phyloP scores from a whole-genome alignment of 30 jellyfish, hydroid and myxozoan species.

The Rhopilema esculentum region DNA sequence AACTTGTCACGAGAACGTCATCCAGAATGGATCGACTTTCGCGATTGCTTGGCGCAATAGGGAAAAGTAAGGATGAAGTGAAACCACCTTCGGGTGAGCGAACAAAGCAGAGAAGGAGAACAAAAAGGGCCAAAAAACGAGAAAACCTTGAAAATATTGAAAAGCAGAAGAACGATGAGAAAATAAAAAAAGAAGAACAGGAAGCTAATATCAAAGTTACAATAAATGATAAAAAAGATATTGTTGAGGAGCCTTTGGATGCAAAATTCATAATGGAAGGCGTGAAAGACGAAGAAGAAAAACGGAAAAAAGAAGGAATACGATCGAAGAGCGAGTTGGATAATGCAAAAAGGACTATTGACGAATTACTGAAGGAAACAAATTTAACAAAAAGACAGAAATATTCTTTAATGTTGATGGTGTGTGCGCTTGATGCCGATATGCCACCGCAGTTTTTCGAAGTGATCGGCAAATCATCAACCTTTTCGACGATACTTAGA shows the following conservation, averaged over 20 bases:
- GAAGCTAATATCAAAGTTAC: not conserved
- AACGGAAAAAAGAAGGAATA: not conserved
- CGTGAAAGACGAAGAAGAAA: conserved; percentile 22
- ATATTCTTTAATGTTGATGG: conserved; percentile 10
- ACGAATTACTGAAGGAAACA: not conserved
- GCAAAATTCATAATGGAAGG: conserved; percentile 26
- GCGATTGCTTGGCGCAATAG: not conserved
- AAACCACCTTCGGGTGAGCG: not conserved
- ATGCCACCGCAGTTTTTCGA: conserved; percentile 41
- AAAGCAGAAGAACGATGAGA: not conserved
- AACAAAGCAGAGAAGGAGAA: not conserved
- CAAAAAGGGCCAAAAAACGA: not conserved
- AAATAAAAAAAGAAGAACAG: not conserved
- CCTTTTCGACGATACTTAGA: conserved; percentile 1
- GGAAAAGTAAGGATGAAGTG: not conserved
- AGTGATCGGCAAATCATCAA: conserved; percentile 17
- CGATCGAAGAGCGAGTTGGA: conserved; percentile 18
- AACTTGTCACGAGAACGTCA: not conserved
- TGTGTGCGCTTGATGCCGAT: conserved; percentile 71
- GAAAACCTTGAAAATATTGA: conserved; percentile 17
- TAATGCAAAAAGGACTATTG: conserved; percentile 2
- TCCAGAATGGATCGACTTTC: conserved; percentile 4
- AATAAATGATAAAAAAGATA: not conserved
- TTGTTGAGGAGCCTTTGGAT: conserved; percentile 8
- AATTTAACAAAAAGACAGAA: conserved; percentile 3